A percentile compares a stretch with the other conserved stretches of the same genome.
Evolutionary conservation across 1,140 invertebrate genomes (phyloP).

Genomic region (Brachionus calyciflorus): DNA sequence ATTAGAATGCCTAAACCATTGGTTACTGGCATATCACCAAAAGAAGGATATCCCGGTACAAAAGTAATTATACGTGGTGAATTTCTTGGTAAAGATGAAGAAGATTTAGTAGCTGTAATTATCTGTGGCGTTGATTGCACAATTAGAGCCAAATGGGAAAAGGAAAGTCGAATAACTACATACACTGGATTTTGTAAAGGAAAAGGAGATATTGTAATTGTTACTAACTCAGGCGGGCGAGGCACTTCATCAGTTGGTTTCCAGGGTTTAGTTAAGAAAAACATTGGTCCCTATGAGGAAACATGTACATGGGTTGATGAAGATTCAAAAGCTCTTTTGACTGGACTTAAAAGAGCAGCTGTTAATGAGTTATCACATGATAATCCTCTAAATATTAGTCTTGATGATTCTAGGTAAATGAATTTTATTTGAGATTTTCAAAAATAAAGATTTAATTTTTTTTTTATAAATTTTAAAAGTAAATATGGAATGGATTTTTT

Average conservation of each 20-base stretch:
- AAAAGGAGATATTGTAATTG: slow-evolving; percentile 89
- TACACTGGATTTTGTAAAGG: slow-evolving; percentile 88
- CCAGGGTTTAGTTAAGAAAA: slow-evolving; percentile 64
- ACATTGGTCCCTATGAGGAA: slow-evolving; percentile 6
- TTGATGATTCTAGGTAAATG: slow-evolving; percentile 32
- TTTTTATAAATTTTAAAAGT: no score
- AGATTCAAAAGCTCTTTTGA: slow-evolving; percentile 20
- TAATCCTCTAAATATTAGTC: slow-evolving; percentile 22
- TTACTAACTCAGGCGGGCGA: slow-evolving; percentile 80
- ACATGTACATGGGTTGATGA: slow-evolving; percentile 26
- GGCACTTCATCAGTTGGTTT: slow-evolving; percentile 94
- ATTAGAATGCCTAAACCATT: slow-evolving; percentile 53
- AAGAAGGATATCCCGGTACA: slow-evolving; percentile 93
- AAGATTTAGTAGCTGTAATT: slow-evolving; percentile 69
- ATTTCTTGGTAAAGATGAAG: slow-evolving; percentile 71
- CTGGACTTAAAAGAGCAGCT: slow-evolving; percentile 20
- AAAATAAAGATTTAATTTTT: not conserved
- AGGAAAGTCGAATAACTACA: slow-evolving; percentile 91
- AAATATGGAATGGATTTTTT: slow-evolving; percentile 1
- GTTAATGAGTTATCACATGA: slow-evolving; percentile 20
- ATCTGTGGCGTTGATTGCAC: slow-evolving; percentile 94
- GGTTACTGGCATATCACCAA: slow-evolving; percentile 94
- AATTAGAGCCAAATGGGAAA: slow-evolving; percentile 94
- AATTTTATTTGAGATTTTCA: no score
- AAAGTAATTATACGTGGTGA: slow-evolving; percentile 91